A percentile compares a stretch with the other conserved stretches of the same genome.
These are phyloP conservation scores for Spicauda simplicius DNA, from an alignment of 2,888 invertebrate species.

Conservation along the genomic window DNA sequence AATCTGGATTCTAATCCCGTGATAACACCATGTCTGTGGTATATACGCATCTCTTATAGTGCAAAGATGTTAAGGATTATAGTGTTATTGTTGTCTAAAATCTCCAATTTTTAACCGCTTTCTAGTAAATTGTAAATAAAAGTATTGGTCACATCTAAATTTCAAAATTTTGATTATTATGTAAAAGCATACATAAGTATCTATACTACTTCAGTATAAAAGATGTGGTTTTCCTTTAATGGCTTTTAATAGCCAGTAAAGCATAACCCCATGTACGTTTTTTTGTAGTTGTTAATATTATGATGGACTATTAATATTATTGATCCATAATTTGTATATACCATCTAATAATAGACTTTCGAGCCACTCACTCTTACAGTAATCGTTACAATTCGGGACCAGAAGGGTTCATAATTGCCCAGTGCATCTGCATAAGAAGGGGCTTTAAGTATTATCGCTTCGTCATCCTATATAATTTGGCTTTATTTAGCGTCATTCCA, in stretches of 20 bases:
- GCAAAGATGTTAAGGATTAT: constrained; percentile 33
- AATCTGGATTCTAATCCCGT: constrained; percentile 78
- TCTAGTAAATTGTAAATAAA: too few species aligned
- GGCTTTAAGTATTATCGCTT: constrained; percentile 50
- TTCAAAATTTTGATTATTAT: too few species aligned
- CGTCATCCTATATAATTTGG: constrained; percentile 56
- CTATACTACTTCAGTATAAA: too few species aligned
- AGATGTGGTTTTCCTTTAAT: too few species aligned
- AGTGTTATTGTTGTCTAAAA: background rate
- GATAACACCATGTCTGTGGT: constrained; percentile 57
- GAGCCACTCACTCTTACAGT: constrained; percentile 40
- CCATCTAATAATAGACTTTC: constrained; percentile 44
- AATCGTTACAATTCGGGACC: constrained; percentile 35
- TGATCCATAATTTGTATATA: constrained; percentile 43
- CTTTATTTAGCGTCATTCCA: background rate
- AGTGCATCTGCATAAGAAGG: constrained; percentile 44
- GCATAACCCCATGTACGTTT: background rate
- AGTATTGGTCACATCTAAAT: too few species aligned
- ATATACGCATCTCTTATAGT: constrained; percentile 59
- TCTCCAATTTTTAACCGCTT: background rate
- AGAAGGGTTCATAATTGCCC: constrained; percentile 48
- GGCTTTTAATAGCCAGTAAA: too few species aligned
- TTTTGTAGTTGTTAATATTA: background rate
- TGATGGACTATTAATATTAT: constrained; percentile 48
- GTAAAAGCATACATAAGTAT: too few species aligned